Base-by-base conservation (phyloP, 1,140 invertebrate genomes). In the Aphelinus atriplicis region DNA sequence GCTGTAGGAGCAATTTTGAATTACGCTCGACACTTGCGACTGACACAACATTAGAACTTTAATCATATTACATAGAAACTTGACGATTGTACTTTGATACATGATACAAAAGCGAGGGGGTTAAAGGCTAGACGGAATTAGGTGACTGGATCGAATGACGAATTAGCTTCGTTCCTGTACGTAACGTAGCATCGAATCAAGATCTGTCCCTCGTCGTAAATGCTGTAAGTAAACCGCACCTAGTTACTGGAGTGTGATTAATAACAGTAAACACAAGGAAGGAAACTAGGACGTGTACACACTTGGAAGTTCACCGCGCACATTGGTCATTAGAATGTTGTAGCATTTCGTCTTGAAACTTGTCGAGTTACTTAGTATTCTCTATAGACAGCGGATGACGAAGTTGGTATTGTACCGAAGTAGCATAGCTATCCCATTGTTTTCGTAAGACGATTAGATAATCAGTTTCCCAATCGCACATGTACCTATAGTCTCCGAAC, bases 321-420 rank as follows among this genome's bases (percentile, higher is more conserved):
- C 60, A 63, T 63, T 64, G 69, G 48, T 71, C 61, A 71, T 71
- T 71, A 71, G 42, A 71, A 63, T 71, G 2, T 71, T 61, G 51
- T 4, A 56, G 60, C 10, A 47, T 47, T 71, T 4, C 43, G n/a
- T 71, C 50, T 56, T 71, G n/a, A 47, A 71, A 63, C 9, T 71
- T n/a, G 42, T 63, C 10, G 56, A 71, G 50, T 53, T 56, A 55
- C 58, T 42, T 50, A 71, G 51, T 71, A 64, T 71, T 71, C 60
- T 64, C 50, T 47, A 63, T 6, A 48, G 3, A 42, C n/a, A 60
- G 26, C 9, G 9, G 9, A 71, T 71, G 42, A 48, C n/a, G 64
- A 53, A 63, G 69, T 71, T 61, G 47, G 56, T 71, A 62, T 50
- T 69, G 56, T 43, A 65, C 51, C 63, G 46, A 55, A 66, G 1